phyloP scores from a whole-genome alignment of 1,140 invertebrate genomes.

The Zaprionus camerounensis region DNA sequence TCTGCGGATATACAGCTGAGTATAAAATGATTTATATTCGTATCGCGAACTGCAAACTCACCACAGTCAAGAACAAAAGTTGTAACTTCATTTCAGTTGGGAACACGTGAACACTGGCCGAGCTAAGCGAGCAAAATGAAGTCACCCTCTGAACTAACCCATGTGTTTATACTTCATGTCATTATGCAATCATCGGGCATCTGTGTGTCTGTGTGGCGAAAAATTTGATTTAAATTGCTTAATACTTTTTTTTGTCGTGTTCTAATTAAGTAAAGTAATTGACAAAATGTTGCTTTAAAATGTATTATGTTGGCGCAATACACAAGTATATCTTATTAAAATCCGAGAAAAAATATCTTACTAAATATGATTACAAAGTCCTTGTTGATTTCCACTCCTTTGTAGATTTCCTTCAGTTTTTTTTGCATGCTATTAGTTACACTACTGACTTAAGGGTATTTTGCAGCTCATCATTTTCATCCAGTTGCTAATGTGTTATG shows the following conservation, averaged over 20 bases:
- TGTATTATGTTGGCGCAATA: no score
- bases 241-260: no score
- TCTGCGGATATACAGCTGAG: neutral
- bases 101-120: neutral
- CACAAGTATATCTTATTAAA: no score
- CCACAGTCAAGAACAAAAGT: neutral
- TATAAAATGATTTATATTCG: neutral
- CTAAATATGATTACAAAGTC: no score
- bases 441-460: neutral
- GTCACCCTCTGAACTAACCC: neutral
- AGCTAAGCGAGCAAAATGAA: constrained; percentile 9
- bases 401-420: no score
- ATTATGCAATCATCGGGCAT: neutral
- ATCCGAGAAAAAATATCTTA: no score
- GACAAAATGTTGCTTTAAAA: no score
- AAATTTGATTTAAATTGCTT: no score
- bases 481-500: neutral
- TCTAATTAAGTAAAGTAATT: neutral
- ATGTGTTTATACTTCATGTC: constrained; percentile 13
- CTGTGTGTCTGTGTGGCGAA: neutral
- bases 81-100: neutral
- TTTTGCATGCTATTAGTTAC: neutral
- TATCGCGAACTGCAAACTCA: neutral
- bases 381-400: neutral
- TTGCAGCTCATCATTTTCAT: neutral